These are phyloP conservation scores for Opisthograptis luteolata DNA, from an alignment of 2,888 invertebrate genomes.

Conservation along the genomic window DNA sequence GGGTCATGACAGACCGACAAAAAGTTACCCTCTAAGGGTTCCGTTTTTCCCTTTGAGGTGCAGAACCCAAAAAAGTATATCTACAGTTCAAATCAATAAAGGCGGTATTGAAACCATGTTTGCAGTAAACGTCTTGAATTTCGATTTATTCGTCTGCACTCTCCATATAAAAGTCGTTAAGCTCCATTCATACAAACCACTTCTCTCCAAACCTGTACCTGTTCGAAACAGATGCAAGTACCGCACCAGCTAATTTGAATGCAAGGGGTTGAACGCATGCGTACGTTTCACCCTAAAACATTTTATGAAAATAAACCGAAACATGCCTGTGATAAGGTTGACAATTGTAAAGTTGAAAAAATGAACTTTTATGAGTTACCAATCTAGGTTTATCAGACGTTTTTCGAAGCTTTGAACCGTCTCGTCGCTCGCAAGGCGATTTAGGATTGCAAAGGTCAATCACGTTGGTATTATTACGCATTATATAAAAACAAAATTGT, in stretches of 20 bases:
- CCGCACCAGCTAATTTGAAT: constrained; percentile 63
- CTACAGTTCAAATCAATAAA: constrained; percentile 4
- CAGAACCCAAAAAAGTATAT: too few species aligned
- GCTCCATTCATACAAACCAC: constrained; percentile 16
- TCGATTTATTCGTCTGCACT: constrained; percentile 5
- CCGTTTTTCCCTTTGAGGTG: too few species aligned
- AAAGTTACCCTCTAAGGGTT: too few species aligned
- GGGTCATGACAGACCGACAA: too few species aligned
- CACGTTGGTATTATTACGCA: too few species aligned
- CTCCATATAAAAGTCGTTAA: constrained; percentile 1
- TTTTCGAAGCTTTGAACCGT: not conserved
- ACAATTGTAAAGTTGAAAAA: not conserved
- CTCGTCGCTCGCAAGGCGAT: not conserved
- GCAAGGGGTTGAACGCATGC: constrained; percentile 56
- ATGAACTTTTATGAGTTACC: not conserved
- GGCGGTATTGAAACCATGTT: not conserved
- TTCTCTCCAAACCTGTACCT: constrained; percentile 39
- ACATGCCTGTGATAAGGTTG: not conserved
- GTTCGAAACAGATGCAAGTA: constrained; percentile 56
- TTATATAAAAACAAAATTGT: too few species aligned
- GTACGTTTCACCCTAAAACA: not conserved
- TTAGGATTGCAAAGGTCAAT: too few species aligned
- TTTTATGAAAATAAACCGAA: not conserved
- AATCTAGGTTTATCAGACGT: not conserved
- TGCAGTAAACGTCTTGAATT: constrained; percentile 2